Percentiles rank a stretch among this genome's conserved stretches.
phyloP scores from a whole-genome alignment of 2,797 vertebrate species.

The Syncerus caffer region DNA sequence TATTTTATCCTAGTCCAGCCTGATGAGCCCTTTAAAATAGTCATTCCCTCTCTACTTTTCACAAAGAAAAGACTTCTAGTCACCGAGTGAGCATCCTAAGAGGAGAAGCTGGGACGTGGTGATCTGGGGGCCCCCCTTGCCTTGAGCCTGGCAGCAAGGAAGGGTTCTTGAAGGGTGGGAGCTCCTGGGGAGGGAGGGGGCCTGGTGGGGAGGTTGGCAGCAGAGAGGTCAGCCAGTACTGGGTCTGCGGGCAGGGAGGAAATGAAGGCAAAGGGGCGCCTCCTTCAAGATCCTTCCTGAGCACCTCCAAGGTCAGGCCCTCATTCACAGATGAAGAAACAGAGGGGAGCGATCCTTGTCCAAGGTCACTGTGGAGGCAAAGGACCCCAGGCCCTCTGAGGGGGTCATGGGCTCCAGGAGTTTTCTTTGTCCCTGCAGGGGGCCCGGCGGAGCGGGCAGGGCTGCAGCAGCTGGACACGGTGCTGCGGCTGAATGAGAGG shows the following conservation, averaged over 20 bases:
- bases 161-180: not conserved
- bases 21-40: not conserved
- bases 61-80: not conserved
- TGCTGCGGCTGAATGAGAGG: slow-evolving; percentile 93
- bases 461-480: slow-evolving; percentile 92
- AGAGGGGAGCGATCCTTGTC: too few relatives aligned
- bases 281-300: not conserved
- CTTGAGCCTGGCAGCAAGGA: not conserved
- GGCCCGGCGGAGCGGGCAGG: slow-evolving; percentile 94
- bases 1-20: not conserved
- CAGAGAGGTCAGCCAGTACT: not conserved
- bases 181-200: not conserved
- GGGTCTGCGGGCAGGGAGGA: not conserved
- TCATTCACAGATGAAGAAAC: not conserved
- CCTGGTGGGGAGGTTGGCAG: not conserved
- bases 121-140: not conserved
- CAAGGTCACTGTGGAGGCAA: not conserved
- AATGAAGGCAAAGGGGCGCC: not conserved
- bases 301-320: not conserved
- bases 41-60: not conserved
- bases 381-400: not conserved
- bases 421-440: slow-evolving; percentile 80
- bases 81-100: not conserved
- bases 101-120: not conserved
- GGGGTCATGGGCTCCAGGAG: not conserved